phyloP scores from a whole-genome alignment of 2,888 invertebrate genomes.

The Idaea straminata region DNA sequence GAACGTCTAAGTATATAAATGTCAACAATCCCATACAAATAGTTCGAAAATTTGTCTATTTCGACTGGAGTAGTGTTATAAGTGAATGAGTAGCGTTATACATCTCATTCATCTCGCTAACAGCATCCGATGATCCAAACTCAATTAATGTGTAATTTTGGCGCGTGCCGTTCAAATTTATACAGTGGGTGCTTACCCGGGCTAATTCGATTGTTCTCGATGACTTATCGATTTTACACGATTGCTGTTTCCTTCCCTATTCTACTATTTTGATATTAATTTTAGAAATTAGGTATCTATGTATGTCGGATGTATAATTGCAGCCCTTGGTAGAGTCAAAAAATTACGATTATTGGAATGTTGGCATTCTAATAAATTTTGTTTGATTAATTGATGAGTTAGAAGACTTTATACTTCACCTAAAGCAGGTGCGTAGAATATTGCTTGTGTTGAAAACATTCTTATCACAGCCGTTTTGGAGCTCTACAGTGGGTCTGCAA shows the following conservation, averaged over 20 bases:
- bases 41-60: conserved; percentile 6
- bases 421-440: too few relatives aligned
- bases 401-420: too few relatives aligned
- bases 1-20: too few relatives aligned
- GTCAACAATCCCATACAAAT: too few relatives aligned
- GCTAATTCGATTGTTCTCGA: conserved; percentile 20
- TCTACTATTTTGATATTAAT: background rate
- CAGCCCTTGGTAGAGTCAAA: too few relatives aligned
- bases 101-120: conserved; percentile 38
- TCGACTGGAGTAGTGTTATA: conserved; percentile 6
- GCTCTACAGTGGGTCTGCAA: too few relatives aligned
- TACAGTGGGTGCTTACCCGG: conserved; percentile 21
- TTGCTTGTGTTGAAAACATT: too few relatives aligned
- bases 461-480: too few relatives aligned
- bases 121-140: conserved; percentile 52
- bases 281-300: background rate
- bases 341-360: too few relatives aligned
- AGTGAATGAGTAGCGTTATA: conserved; percentile 25
- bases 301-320: too few relatives aligned
- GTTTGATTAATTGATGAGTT: too few relatives aligned
- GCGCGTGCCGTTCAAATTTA: conserved; percentile 48
- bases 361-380: too few relatives aligned
- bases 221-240: conserved; percentile 17
- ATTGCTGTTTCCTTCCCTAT: conserved; percentile 3
- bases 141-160: conserved; percentile 57